These are phyloP conservation scores for Pelecanus crispus DNA, from an alignment of 2,113 vertebrate genomes.

Conservation along the genomic window DNA sequence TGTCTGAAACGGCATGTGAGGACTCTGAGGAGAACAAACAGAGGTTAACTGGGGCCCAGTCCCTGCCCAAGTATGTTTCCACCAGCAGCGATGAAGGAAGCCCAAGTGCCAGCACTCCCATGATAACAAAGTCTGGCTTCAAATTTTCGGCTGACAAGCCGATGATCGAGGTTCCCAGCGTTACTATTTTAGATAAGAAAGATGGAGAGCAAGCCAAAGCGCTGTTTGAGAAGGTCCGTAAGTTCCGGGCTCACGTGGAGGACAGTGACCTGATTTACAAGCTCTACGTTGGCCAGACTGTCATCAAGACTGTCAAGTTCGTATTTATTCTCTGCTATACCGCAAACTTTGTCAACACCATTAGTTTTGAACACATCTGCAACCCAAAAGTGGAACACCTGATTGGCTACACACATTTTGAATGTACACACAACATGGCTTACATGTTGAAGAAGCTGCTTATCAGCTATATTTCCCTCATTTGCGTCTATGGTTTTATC, in stretches of 20 bases:
- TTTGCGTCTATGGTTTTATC: constrained; percentile 92
- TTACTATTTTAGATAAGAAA: constrained; percentile 98
- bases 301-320: constrained; percentile 96
- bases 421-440: constrained; percentile 98
- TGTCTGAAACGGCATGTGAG: constrained; percentile 96
- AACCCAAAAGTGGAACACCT: constrained; percentile 89
- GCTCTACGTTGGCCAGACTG: constrained; percentile 92
- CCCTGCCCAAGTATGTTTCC: constrained; percentile 91
- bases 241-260: constrained; percentile 94
- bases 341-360: constrained; percentile 91
- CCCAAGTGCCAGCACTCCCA: constrained; percentile 88
- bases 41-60: constrained; percentile 85
- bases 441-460: constrained; percentile 96
- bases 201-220: constrained; percentile 98
- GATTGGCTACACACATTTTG: constrained; percentile 89
- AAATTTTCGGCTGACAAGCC: constrained; percentile 95
- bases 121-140: constrained; percentile 88
- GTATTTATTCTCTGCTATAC: constrained; percentile 96
- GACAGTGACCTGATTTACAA: constrained; percentile 97
- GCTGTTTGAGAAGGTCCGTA: constrained; percentile 95
- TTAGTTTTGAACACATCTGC: constrained; percentile 91
- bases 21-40: constrained; percentile 98
- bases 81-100: constrained; percentile 95
- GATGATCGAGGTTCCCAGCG: constrained; percentile 88
- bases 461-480: constrained; percentile 95